Evolutionary conservation across 1,140 invertebrate genomes (phyloP).

Genomic region (Heliconius melpomene): DNA sequence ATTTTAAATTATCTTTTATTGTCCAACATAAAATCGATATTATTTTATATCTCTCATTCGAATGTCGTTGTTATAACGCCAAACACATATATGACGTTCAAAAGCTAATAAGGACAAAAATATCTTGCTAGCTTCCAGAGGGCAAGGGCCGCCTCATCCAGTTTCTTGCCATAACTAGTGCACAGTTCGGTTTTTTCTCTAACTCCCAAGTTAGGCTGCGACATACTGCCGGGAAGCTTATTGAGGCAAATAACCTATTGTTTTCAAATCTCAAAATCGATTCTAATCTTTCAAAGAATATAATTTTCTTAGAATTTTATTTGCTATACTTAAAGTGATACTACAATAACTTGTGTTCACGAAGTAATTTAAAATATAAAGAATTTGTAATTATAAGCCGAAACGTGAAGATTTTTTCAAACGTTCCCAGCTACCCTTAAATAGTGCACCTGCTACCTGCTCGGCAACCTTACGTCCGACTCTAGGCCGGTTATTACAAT

Average conservation of each 20-base stretch:
- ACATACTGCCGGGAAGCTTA: neutral
- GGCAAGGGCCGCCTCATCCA: neutral
- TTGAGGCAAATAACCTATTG: neutral
- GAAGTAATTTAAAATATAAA: neutral
- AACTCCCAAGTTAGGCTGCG: neutral
- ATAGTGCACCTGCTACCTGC: slow-evolving; percentile 53
- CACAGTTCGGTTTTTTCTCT: neutral
- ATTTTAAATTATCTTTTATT: too few species aligned
- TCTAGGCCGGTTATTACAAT: neutral
- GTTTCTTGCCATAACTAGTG: slow-evolving; percentile 1
- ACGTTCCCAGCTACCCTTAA: neutral
- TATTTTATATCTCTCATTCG: too few species aligned
- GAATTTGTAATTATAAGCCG: neutral
- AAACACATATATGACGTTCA: neutral
- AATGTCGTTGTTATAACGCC: neutral
- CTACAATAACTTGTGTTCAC: neutral
- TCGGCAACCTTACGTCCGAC: neutral
- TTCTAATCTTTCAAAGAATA: too few species aligned
- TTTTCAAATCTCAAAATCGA: too few species aligned
- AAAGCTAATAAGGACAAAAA: neutral
- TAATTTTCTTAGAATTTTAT: too few species aligned
- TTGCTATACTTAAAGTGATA: too few species aligned
- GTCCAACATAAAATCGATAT: too few species aligned
- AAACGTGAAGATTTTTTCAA: slow-evolving; percentile 9
- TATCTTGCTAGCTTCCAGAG: neutral